A percentile compares a stretch with the other conserved stretches of the same genome.
Evolutionary conservation across 23 tunicate genomes (phyloP).

Genomic region (Trididemnum miniatum): DNA sequence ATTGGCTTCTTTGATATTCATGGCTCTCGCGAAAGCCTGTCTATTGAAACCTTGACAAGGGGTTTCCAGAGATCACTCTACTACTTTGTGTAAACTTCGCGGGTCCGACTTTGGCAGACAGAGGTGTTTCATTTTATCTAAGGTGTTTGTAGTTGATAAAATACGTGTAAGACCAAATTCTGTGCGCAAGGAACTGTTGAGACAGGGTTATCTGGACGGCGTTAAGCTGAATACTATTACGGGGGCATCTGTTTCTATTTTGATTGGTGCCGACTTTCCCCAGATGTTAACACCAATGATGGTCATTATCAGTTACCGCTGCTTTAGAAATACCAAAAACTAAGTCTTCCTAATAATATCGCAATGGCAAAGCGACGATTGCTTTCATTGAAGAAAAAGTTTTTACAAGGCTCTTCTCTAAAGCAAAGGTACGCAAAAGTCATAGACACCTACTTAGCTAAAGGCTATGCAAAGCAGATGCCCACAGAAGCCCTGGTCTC

Average conservation of each 20-base stretch:
- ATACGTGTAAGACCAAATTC: neutral
- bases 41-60: neutral
- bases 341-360: neutral
- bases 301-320: neutral
- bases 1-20: neutral
- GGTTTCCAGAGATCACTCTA: neutral
- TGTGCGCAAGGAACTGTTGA: neutral
- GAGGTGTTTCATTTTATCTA: neutral
- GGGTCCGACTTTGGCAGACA: neutral
- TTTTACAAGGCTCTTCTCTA: neutral
- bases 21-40: neutral
- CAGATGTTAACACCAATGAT: neutral
- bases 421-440: neutral
- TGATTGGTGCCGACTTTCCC: neutral
- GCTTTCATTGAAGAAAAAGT: neutral
- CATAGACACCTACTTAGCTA: neutral
- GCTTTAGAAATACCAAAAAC: neutral
- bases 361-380: neutral
- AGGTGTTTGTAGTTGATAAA: neutral
- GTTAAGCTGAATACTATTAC: neutral
- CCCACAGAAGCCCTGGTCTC: neutral
- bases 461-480: neutral
- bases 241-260: neutral
- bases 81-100: neutral
- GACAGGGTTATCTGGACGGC: neutral